phyloP scores from a whole-genome alignment of 2,888 invertebrate genomes.

The Phalangium opilio region DNA sequence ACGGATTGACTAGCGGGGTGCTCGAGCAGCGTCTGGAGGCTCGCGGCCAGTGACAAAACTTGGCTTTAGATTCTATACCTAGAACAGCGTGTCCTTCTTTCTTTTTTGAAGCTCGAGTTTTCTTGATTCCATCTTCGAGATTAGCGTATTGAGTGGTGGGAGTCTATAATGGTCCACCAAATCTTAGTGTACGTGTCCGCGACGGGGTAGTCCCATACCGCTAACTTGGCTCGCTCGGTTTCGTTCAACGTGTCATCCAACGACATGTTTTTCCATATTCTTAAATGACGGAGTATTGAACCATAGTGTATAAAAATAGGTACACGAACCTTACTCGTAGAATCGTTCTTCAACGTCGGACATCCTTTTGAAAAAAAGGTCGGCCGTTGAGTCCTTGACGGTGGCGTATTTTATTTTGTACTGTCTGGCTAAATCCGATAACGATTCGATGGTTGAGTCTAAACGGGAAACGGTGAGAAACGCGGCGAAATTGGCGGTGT shows the following conservation, averaged over 20 bases:
- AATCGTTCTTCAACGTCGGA: constrained; percentile 84
- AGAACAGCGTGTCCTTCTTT: too few species aligned
- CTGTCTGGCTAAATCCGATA: constrained; percentile 90
- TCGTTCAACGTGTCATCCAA: constrained; percentile 80
- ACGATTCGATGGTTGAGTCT: constrained; percentile 77
- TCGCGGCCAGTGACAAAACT: too few species aligned
- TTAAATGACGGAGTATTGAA: constrained; percentile 26
- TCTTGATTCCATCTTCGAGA: constrained; percentile 59
- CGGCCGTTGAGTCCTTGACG: constrained; percentile 66
- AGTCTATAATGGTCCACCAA: constrained; percentile 89
- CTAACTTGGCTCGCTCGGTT: constrained; percentile 79
- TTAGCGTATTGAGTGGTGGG: constrained; percentile 62
- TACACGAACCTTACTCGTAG: constrained; percentile 56
- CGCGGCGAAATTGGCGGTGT: constrained; percentile 94
- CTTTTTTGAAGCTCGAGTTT: constrained; percentile 24
- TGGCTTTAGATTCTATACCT: too few species aligned
- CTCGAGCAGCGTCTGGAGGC: too few species aligned
- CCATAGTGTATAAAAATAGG: too few species aligned
- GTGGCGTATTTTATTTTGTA: constrained; percentile 95
- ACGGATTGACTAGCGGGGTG: too few species aligned
- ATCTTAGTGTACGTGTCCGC: constrained; percentile 97
- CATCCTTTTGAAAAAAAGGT: constrained; percentile 92
- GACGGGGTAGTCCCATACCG: constrained; percentile 98
- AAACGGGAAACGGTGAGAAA: constrained; percentile 78
- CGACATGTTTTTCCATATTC: constrained; percentile 97